Base-by-base conservation (phyloP, 2,797 vertebrate species). In the Tapera naevia region DNA sequence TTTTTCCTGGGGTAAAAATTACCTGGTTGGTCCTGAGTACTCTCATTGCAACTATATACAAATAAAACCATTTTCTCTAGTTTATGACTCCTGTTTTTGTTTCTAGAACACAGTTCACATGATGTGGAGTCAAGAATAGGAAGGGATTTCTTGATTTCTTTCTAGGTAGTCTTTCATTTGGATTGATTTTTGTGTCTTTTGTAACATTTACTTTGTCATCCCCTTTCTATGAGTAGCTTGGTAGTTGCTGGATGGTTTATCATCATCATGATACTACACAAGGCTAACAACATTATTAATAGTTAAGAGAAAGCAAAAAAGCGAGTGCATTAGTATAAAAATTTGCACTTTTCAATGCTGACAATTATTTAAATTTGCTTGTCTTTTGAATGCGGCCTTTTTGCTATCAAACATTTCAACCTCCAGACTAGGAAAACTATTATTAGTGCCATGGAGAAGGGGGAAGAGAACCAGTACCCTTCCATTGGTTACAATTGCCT, bases 201-300 rank as follows among this genome's bases (percentile, higher is more conserved):
- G 11, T 32, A 82, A 37, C 2, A 1, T 10, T 28, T 43, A 60
- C n/a, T 84, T 28, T 19, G 45, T 48, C 39, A 33, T 23, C 10
- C 30, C 13, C 87, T 0, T 0, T 27, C 9, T 86, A n/a, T 15
- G 37, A 48, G 13, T 17, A 75, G 43, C n/a, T 79, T 88, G 60
- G 28, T 12, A 60, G 27, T 66, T 93, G 22, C 43, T 84, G 16
- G 5, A 37, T 78, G 32, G 7, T 58, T 91, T 88, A 0, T 0
- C 16, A 6, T 69, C 5, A 5, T 5, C 2, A 0, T 24, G 13
- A 67, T 46, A 13, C 35, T 62, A 13, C 0, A 2, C 9, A 5
- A 81, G 37, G 45, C 60, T 41, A 85, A 23, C 8, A 57, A 57
- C 61, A 33, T 81, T 48, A 48, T 48, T 23, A 41, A 41, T 61